Conservation (phyloP, 2,113 vertebrate genomes). For the Hemiprocne comata region DNA sequence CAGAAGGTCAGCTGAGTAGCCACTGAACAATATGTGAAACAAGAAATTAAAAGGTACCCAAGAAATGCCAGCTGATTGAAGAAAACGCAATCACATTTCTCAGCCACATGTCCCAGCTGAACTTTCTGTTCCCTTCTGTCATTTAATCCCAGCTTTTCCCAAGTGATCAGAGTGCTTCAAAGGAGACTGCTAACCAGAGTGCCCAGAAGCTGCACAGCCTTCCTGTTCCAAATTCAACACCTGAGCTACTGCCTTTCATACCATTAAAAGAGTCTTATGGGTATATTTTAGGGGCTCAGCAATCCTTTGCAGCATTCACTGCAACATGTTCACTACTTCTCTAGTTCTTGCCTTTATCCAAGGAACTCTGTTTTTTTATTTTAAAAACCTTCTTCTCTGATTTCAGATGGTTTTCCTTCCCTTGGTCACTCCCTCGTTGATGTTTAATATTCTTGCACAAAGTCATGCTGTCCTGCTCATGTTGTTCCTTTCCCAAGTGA, state of each 20-base stretch:
- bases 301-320: neutral
- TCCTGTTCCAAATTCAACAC: constrained; percentile 13
- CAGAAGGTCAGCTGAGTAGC: neutral
- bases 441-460: neutral
- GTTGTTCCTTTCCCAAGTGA: neutral
- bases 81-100: constrained; percentile 1
- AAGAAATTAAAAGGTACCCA: neutral
- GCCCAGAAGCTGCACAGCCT: neutral
- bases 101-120: neutral
- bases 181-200: neutral
- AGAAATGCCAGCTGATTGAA: neutral
- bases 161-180: neutral
- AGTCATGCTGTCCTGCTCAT: neutral
- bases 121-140: constrained; percentile 26
- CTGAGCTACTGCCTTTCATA: neutral
- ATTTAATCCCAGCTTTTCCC: constrained; percentile 33
- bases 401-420: neutral
- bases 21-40: neutral
- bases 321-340: neutral
- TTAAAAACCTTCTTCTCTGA: neutral
- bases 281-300: neutral
- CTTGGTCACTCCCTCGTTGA: neutral
- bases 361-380: neutral
- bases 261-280: neutral
- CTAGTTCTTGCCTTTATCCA: neutral